Percentiles rank a stretch among this genome's conserved stretches.
These are phyloP conservation scores for Spea hammondii DNA, from an alignment of 2,797 vertebrate genomes.

Conservation along the genomic window DNA sequence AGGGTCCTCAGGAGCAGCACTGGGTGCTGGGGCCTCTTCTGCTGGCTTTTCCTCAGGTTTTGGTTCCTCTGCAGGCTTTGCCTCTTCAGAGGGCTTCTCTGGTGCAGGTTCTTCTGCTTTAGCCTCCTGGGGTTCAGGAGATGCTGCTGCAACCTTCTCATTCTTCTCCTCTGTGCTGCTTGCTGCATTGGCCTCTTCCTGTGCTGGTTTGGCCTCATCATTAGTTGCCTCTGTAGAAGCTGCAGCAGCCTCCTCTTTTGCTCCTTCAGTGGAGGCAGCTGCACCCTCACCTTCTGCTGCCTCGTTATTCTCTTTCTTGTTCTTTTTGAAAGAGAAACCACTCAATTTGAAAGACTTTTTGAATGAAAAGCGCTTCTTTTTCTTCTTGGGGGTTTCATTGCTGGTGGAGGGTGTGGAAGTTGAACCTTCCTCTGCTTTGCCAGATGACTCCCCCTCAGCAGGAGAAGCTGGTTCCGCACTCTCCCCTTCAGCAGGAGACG, in stretches of 20 bases:
- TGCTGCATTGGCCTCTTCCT: conserved; percentile 64
- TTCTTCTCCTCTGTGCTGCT: conserved; percentile 64
- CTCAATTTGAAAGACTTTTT: conserved; percentile 96
- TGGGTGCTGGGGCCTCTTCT: conserved; percentile 58
- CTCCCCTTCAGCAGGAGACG: conserved; percentile 56
- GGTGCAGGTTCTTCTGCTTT: conserved; percentile 72
- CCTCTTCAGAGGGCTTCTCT: conserved; percentile 63
- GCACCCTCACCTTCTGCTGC: conserved; percentile 74
- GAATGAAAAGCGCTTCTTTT: conserved; percentile 95
- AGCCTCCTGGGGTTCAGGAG: conserved; percentile 61
- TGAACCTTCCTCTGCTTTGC: conserved; percentile 79
- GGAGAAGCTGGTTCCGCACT: conserved; percentile 71
- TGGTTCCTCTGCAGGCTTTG: conserved; percentile 61
- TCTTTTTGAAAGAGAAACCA: conserved; percentile 94
- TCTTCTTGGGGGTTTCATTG: conserved; percentile 92
- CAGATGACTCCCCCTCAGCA: conserved; percentile 79
- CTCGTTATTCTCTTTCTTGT: conserved; percentile 87
- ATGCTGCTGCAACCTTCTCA: conserved; percentile 61
- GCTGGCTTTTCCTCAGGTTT: conserved; percentile 55
- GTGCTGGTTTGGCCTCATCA: conserved; percentile 70
- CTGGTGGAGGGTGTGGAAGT: conserved; percentile 76
- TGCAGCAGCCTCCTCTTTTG: conserved; percentile 69
- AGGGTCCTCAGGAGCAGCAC: conserved; percentile 57
- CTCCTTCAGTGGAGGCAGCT: conserved; percentile 60
- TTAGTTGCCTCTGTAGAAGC: conserved; percentile 57